Conservation (phyloP, 23 tunicate genomes). For the Halocynthia roretzi region DNA sequence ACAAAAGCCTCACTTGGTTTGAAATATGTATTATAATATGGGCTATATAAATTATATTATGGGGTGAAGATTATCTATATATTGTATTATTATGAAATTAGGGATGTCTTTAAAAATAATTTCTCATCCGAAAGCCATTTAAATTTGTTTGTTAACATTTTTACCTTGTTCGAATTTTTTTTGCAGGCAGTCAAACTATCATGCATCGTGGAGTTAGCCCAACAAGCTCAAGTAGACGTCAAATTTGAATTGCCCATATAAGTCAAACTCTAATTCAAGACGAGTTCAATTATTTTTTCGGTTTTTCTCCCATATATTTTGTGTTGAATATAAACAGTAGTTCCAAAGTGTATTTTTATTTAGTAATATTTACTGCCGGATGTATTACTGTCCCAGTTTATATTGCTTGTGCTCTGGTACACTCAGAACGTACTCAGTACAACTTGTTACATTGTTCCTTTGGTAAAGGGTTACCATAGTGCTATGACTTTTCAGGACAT, state of each 20-base stretch:
- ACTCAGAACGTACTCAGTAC: no score
- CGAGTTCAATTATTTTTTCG: background rate
- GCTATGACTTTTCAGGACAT: no score
- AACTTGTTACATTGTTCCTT: no score
- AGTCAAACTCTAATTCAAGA: background rate
- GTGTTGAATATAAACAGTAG: background rate
- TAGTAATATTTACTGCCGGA: background rate
- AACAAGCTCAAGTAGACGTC: slow-evolving; percentile 87
- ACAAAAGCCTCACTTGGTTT: no score
- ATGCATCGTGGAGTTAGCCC: slow-evolving; percentile 82
- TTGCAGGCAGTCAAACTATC: slow-evolving; percentile 90
- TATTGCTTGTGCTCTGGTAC: no score
- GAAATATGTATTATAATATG: no score
- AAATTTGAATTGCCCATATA: slow-evolving; percentile 69
- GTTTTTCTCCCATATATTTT: background rate
- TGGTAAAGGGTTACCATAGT: no score
- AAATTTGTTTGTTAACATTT: no score
- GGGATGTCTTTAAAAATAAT: background rate
- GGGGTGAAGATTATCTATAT: background rate
- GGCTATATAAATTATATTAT: background rate
- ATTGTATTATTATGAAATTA: background rate
- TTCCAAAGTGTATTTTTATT: background rate
- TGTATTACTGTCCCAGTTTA: background rate
- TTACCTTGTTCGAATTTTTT: background rate
- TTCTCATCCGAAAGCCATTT: no score